These are phyloP conservation scores for Sicus ferrugineus DNA, from an alignment of 2,888 invertebrate genomes.

Conservation along the genomic window DNA sequence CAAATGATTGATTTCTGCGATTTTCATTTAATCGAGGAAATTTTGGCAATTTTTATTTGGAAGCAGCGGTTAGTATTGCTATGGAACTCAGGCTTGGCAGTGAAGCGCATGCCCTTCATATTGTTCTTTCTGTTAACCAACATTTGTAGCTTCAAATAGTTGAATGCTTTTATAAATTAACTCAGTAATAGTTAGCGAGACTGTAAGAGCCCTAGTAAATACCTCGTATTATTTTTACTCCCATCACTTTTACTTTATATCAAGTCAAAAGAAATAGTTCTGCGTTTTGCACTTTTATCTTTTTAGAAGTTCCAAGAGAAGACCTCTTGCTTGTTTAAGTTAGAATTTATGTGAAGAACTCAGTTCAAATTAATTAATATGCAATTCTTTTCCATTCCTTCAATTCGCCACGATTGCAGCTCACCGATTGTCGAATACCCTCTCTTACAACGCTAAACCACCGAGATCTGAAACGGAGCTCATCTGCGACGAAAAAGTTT, in stretches of 20 bases:
- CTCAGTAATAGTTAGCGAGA: background rate
- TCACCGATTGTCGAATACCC: conserved; percentile 30
- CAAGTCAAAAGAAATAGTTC: background rate
- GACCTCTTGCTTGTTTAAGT: background rate
- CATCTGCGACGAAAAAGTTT: conserved; percentile 51
- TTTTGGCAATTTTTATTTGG: conserved; percentile 57
- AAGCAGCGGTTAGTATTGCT: conserved; percentile 58
- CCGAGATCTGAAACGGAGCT: conserved; percentile 31
- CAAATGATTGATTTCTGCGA: conserved; percentile 56
- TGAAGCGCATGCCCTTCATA: conserved; percentile 23
- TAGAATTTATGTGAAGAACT: background rate
- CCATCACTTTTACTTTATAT: too few relatives aligned
- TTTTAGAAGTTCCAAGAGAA: background rate
- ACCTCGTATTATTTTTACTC: too few relatives aligned
- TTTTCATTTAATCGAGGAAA: conserved; percentile 53
- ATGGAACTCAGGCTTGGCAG: conserved; percentile 20
- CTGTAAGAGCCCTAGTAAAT: too few relatives aligned
- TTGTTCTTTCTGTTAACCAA: background rate
- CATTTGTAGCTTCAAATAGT: conserved; percentile 18
- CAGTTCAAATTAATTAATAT: background rate
- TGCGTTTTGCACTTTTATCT: background rate
- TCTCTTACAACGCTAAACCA: conserved; percentile 39
- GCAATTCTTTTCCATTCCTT: background rate
- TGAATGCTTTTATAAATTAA: too few relatives aligned
- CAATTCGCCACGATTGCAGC: conserved; percentile 30